phyloP scores from a whole-genome alignment of 2,797 vertebrate species.

The Discoglossus pictus region DNA sequence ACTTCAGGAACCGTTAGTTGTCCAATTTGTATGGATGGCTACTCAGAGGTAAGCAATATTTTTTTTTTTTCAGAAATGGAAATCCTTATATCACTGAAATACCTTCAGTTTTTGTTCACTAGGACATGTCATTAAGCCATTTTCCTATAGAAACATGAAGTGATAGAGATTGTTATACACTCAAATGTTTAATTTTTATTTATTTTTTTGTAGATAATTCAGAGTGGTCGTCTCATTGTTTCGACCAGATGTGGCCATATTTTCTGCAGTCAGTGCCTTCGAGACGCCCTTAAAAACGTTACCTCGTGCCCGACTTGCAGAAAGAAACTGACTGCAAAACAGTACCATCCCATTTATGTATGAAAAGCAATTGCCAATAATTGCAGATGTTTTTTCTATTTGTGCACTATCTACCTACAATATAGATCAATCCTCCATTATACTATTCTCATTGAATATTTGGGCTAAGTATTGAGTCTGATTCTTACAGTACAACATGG shows the following conservation, averaged over 20 bases:
- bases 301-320: conserved; percentile 91
- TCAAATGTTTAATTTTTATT: conserved; percentile 18
- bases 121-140: too few relatives aligned
- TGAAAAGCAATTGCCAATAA: conserved; percentile 55
- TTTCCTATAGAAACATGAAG: too few relatives aligned
- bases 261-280: conserved; percentile 95
- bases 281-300: conserved; percentile 81
- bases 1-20: conserved; percentile 79
- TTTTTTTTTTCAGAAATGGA: background rate
- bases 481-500: too few relatives aligned
- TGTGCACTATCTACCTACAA: background rate
- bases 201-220: conserved; percentile 77
- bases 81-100: too few relatives aligned
- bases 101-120: too few relatives aligned
- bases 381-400: background rate
- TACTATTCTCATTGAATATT: too few relatives aligned
- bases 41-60: conserved; percentile 79
- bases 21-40: conserved; percentile 89
- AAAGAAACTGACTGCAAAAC: conserved; percentile 86
- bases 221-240: conserved; percentile 87
- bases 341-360: conserved; percentile 94
- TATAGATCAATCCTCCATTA: too few relatives aligned
- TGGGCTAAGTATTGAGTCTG: too few relatives aligned
- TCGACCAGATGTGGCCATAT: conserved; percentile 94
- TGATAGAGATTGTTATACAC: too few relatives aligned